Conservation (phyloP, 2,888 invertebrate species). For the Drosophila colorata region DNA sequence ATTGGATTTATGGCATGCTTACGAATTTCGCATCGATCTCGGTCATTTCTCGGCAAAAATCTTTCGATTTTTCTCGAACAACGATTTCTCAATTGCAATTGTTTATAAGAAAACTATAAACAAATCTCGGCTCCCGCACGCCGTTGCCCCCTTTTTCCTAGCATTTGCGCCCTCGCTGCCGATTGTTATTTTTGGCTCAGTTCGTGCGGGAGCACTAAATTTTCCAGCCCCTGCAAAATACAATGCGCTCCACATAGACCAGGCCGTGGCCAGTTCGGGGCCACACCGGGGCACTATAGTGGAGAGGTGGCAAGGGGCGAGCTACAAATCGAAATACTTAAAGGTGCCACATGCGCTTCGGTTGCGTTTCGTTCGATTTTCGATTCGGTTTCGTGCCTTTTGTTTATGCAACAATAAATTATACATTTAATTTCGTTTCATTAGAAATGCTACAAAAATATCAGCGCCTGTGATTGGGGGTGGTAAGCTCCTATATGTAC, state of each 20-base stretch:
- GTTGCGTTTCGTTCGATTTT: slow-evolving; percentile 58
- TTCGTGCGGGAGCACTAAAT: slow-evolving; percentile 64
- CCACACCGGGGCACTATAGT: not conserved
- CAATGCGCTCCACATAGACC: slow-evolving; percentile 54
- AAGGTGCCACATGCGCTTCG: slow-evolving; percentile 76
- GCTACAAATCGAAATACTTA: slow-evolving; percentile 63
- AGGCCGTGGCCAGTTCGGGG: slow-evolving; percentile 21
- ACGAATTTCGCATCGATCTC: slow-evolving; percentile 24
- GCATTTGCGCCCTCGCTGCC: slow-evolving; percentile 28
- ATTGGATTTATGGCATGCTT: slow-evolving; percentile 37
- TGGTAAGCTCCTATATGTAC: slow-evolving; percentile 27
- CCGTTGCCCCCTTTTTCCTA: not conserved
- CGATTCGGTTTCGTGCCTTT: slow-evolving; percentile 73
- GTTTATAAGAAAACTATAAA: slow-evolving; percentile 73
- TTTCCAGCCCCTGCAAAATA: slow-evolving; percentile 65
- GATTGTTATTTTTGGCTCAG: slow-evolving; percentile 73
- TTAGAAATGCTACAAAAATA: slow-evolving; percentile 66
- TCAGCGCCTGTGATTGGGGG: slow-evolving; percentile 48
- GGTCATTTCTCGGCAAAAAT: slow-evolving; percentile 31
- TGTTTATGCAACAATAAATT: slow-evolving; percentile 82
- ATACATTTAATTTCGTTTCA: slow-evolving; percentile 75
- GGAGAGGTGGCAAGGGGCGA: slow-evolving; percentile 1
- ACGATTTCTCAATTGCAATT: slow-evolving; percentile 73
- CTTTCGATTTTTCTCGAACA: slow-evolving; percentile 68
- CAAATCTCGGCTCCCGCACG: slow-evolving; percentile 47